These are phyloP conservation scores for Dicaeum eximium DNA, from an alignment of 2,113 vertebrate species.

Conservation along the genomic window DNA sequence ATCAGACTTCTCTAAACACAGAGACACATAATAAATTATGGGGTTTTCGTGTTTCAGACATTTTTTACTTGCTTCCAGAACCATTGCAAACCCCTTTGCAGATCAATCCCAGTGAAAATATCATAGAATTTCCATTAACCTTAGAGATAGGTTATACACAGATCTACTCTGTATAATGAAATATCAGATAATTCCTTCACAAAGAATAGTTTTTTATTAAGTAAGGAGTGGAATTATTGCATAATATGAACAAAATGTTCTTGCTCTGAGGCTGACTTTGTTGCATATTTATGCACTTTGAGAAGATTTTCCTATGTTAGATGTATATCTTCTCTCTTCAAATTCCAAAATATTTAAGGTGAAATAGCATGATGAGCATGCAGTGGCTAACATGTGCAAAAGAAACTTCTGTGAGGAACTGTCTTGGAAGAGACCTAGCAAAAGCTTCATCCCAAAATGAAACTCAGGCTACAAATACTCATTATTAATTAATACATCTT, in stretches of 20 bases:
- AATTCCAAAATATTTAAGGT: neutral
- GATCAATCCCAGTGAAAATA: neutral
- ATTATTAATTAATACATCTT: neutral
- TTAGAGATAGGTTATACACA: neutral
- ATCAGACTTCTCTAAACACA: neutral
- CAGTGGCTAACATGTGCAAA: neutral
- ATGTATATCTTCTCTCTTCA: neutral
- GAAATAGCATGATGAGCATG: neutral
- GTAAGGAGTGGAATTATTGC: neutral
- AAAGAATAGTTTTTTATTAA: neutral
- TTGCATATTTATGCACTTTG: neutral
- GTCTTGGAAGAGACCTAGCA: neutral
- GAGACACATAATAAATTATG: neutral
- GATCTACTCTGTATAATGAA: neutral
- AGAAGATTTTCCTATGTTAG: neutral
- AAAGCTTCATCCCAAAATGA: neutral
- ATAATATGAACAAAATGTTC: neutral
- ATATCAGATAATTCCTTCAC: neutral
- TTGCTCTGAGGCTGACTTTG: neutral
- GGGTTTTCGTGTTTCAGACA: neutral
- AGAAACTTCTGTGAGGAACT: neutral
- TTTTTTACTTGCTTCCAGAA: neutral
- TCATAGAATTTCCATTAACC: neutral
- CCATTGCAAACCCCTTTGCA: neutral
- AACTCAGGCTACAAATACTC: neutral